Evolutionary conservation across 1,140 invertebrate species (phyloP), one percentile per base, ranked within the genome.

Genomic region (Drosophila ohnishii): DNA sequence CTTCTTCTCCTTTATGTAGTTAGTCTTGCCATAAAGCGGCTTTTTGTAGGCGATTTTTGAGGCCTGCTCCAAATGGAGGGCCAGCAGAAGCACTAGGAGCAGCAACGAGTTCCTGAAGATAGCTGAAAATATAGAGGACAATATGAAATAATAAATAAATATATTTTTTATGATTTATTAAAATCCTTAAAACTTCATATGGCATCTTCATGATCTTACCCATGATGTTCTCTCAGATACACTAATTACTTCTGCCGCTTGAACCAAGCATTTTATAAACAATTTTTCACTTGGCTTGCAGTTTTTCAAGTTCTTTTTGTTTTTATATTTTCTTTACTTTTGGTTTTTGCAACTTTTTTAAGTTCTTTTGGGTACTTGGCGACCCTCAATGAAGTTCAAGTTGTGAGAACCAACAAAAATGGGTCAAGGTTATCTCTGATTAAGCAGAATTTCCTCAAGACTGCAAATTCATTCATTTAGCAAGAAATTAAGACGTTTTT

Each of bases 21-120:
- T 73, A 1, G 34, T 44, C 16, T 82, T 81, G 19, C 77, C 80
- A 19, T 79, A 75, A 11, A 90, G 65, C 2, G 85, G 67, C 44
- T 90, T 90, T 56, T 89, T 90, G 56, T 90, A 90, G 6, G 83
- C 80, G 3, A 90, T 87, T 47, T 90, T 90, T 7, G 65, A 90
- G 55, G 70, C 75, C 8, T 32, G 75, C 44, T 44, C 83, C 53
- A 77, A 53, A 11, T 78, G 69, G 25, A 71, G 16, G 51, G 69
- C 62, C 39, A 86, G 19, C 50, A 85, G 11, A 19, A 74, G 28
- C 7, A 66, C 42, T 22, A 59, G 3, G 2, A 75, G 37, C 35
- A 75, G n/a, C 14, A 72, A 37, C 10, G 22, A 71, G 22, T 30
- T 71, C n/a, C 39, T 71, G 7, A 59, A 35, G n/a, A 13, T 14